Evolutionary conservation across 2,888 invertebrate species (phyloP).

Genomic region (Elgonia sp.): DNA sequence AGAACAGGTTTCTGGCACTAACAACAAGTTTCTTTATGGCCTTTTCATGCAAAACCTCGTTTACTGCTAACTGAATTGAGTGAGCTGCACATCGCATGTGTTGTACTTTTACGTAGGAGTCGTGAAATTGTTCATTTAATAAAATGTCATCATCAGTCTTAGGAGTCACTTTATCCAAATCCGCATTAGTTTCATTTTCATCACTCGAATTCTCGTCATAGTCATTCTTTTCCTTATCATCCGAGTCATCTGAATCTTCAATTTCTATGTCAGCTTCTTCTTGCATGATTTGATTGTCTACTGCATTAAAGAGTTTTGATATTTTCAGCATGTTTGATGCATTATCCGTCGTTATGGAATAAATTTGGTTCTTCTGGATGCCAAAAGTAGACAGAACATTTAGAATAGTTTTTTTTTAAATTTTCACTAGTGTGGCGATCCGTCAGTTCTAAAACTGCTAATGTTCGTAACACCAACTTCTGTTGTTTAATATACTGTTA

Average conservation of each 20-base stretch:
- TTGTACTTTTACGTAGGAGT: background rate
- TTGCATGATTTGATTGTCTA: background rate
- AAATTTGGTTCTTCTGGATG: background rate
- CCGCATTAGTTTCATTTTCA: background rate
- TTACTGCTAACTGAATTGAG: background rate
- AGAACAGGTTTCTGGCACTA: background rate
- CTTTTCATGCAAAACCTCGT: background rate
- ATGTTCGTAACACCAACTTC: too few species aligned
- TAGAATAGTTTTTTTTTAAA: background rate
- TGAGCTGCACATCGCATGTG: conserved; percentile 1
- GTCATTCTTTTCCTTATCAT: too few species aligned
- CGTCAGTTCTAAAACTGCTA: too few species aligned
- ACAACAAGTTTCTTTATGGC: background rate
- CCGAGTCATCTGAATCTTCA: background rate
- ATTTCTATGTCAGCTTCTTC: too few species aligned
- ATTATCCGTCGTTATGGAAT: conserved; percentile 18
- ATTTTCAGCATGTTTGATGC: conserved; percentile 6
- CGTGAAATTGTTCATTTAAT: too few species aligned
- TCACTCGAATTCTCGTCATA: too few species aligned
- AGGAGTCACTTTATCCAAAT: too few species aligned
- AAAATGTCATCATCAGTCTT: too few species aligned
- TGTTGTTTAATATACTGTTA: background rate
- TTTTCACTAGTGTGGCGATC: background rate
- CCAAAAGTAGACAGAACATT: background rate
- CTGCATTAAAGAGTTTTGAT: background rate